Conservation (phyloP, 2,888 invertebrate species). For the Polydrusus pterygomalis region DNA sequence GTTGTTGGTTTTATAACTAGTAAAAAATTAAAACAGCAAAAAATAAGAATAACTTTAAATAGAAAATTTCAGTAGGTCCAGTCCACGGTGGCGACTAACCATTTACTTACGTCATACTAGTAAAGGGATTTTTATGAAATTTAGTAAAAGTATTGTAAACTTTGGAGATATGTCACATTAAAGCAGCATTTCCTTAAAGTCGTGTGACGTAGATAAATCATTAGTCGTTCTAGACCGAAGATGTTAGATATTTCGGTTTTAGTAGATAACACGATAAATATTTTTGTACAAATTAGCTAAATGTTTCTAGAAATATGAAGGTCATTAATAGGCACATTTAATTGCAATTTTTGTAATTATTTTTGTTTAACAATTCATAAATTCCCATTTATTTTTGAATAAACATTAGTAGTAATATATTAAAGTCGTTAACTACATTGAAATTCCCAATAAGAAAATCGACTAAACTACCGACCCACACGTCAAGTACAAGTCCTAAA, state of each 20-base stretch:
- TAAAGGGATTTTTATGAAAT: too few species aligned
- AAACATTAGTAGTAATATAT: constrained; percentile 4
- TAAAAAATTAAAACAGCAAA: constrained; percentile 16
- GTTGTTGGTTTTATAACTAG: too few species aligned
- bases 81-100: background rate
- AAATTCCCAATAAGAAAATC: too few species aligned
- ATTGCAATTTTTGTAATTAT: constrained; percentile 38
- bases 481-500: too few species aligned
- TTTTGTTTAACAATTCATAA: constrained; percentile 9
- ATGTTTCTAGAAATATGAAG: constrained; percentile 36
- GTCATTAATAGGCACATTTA: constrained; percentile 51
- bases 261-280: constrained; percentile 29
- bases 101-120: too few species aligned
- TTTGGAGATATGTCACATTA: too few species aligned
- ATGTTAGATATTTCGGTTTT: constrained; percentile 18
- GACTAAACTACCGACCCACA: too few species aligned
- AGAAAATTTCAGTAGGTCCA: background rate
- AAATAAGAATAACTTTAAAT: background rate
- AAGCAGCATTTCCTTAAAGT: too few species aligned
- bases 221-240: too few species aligned
- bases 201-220: too few species aligned
- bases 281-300: constrained; percentile 51
- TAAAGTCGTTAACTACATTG: background rate
- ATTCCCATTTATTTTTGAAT: background rate
- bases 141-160: too few species aligned